Percentiles rank a stretch among this genome's conserved stretches.
These are phyloP conservation scores for Sitophilus oryzae DNA, from an alignment of 1,140 invertebrate genomes.

Conservation along the genomic window DNA sequence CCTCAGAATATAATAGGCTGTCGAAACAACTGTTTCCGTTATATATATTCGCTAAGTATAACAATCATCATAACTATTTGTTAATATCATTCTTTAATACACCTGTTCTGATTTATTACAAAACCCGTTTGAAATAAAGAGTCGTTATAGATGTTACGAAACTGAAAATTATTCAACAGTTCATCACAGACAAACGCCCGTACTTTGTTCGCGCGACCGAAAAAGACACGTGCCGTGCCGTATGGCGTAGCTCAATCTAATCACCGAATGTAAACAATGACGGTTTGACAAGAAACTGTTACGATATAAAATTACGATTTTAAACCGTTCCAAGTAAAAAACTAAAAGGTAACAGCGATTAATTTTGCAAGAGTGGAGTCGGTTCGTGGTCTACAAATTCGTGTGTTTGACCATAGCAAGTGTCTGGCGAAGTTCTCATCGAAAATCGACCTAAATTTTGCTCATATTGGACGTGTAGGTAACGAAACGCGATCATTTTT, in stretches of 20 bases:
- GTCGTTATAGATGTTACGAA: neutral
- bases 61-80: too few species aligned
- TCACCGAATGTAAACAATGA: neutral
- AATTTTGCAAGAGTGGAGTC: neutral
- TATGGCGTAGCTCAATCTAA: neutral
- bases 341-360: neutral
- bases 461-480: constrained; percentile 1
- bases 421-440: neutral
- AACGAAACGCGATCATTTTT: constrained; percentile 21
- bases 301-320: neutral
- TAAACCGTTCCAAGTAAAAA: neutral
- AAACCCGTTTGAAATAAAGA: neutral
- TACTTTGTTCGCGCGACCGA: too few species aligned
- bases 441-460: constrained; percentile 7
- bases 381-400: neutral
- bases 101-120: neutral
- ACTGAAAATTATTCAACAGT: too few species aligned
- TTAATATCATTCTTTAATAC: too few species aligned
- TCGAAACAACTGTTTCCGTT: too few species aligned
- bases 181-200: too few species aligned
- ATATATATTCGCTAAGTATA: too few species aligned
- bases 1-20: too few species aligned
- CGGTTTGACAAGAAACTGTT: neutral
- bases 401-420: neutral
- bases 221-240: too few species aligned